Conservation (phyloP, 2,113 vertebrate species). For the Petrocephalus zakoni region DNA sequence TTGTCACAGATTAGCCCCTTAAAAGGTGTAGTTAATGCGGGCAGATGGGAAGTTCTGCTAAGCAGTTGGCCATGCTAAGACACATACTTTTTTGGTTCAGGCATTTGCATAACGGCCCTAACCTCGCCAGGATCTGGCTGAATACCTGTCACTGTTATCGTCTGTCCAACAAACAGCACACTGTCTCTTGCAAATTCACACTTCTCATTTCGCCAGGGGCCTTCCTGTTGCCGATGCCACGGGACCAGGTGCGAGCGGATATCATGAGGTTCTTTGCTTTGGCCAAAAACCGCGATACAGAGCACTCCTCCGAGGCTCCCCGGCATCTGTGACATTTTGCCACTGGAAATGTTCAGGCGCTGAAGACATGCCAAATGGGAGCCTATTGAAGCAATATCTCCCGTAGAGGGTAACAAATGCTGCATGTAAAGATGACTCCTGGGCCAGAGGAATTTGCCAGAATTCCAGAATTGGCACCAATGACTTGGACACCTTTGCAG, state of each 20-base stretch:
- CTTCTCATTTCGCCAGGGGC: not conserved
- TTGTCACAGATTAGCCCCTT: not conserved
- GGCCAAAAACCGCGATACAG: not conserved
- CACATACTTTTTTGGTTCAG: not conserved
- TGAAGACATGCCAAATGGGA: not conserved
- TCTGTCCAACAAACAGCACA: not conserved
- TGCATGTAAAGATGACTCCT: not conserved
- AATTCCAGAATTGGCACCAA: not conserved
- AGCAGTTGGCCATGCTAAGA: not conserved
- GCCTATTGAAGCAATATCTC: not conserved
- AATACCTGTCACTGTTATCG: not conserved
- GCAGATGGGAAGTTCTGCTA: slow-evolving; percentile 8
- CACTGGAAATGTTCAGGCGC: not conserved
- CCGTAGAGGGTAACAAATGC: not conserved
- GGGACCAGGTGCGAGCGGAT: not conserved
- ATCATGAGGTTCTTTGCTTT: not conserved
- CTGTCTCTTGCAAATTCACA: slow-evolving; percentile 1
- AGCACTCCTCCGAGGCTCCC: not conserved
- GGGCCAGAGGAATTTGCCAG: not conserved
- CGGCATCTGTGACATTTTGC: not conserved
- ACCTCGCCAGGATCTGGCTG: not conserved
- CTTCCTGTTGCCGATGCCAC: not conserved
- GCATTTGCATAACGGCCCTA: not conserved
- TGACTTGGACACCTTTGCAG: not conserved
- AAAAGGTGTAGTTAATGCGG: not conserved